Evolutionary conservation across 2,888 invertebrate species (phyloP).

Genomic region (Meghimatium bilineatum): DNA sequence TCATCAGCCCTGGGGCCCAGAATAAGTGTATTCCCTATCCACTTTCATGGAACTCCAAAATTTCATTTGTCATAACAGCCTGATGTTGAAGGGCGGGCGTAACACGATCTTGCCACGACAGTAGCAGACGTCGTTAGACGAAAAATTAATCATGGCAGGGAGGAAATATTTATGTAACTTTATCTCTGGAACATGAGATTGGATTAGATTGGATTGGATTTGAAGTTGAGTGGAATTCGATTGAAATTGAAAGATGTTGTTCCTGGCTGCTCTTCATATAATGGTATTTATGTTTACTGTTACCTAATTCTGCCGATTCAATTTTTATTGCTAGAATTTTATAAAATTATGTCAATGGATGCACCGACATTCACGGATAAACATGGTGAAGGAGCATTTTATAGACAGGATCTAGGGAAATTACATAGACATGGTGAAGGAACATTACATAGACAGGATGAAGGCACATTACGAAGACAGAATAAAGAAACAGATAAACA

Average conservation of each 20-base stretch:
- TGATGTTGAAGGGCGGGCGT: not conserved
- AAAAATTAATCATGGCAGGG: constrained; percentile 22
- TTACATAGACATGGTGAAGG: too few relatives aligned
- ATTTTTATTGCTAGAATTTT: not conserved
- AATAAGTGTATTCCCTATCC: constrained; percentile 20
- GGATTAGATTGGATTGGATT: constrained; percentile 3
- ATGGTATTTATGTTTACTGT: not conserved
- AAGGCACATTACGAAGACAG: too few relatives aligned
- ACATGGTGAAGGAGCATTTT: too few relatives aligned
- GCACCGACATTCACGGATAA: too few relatives aligned
- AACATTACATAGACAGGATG: too few relatives aligned
- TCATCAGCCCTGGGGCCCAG: not conserved
- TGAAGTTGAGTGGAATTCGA: constrained; percentile 13
- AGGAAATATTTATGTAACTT: constrained; percentile 32
- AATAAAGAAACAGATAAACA: too few relatives aligned
- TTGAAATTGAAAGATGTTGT: constrained; percentile 24
- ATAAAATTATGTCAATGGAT: too few relatives aligned
- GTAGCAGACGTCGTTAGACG: constrained; percentile 11
- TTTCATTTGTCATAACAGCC: constrained; percentile 30
- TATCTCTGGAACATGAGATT: constrained; percentile 5
- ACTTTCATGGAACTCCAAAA: constrained; percentile 6
- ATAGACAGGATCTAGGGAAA: too few relatives aligned
- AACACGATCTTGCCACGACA: not conserved
- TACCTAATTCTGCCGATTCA: not conserved
- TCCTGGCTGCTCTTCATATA: not conserved